Percentiles rank a stretch among this genome's conserved stretches.
Conservation (phyloP, 1,140 invertebrate genomes). For the Drosophila insularis region DNA sequence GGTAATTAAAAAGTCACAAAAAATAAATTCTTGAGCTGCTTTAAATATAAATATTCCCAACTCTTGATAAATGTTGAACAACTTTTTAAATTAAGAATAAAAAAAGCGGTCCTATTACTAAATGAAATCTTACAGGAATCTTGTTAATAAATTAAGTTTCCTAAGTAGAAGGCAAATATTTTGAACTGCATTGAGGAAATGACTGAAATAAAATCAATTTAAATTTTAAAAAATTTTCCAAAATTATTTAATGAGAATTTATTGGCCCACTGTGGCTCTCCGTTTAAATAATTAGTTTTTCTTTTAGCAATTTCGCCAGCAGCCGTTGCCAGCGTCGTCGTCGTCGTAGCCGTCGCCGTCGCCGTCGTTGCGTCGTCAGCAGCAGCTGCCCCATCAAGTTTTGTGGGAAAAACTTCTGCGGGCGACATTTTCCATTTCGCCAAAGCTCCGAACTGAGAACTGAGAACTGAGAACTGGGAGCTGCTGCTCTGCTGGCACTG, state of each 20-base stretch:
- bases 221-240: neutral
- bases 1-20: too few species aligned
- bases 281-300: constrained; percentile 78
- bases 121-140: too few species aligned
- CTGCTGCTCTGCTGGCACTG: constrained; percentile 27
- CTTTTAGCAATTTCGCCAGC: constrained; percentile 74
- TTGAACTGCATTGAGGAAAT: too few species aligned
- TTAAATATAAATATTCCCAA: too few species aligned
- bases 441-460: constrained; percentile 54
- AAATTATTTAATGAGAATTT: constrained; percentile 6
- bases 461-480: constrained; percentile 25
- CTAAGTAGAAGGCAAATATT: neutral
- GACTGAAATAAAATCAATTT: neutral
- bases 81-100: too few species aligned
- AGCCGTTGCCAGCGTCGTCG: constrained; percentile 50
- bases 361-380: constrained; percentile 15
- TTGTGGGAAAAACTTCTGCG: constrained; percentile 76
- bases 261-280: constrained; percentile 18
- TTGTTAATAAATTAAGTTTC: neutral
- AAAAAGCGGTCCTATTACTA: too few species aligned
- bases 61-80: too few species aligned
- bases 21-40: too few species aligned
- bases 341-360: neutral
- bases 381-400: constrained; percentile 58
- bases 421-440: constrained; percentile 79